Evolutionary conservation across 2,113 vertebrate genomes (phyloP), one percentile per base, ranked within the genome.

Genomic region (Psephotus haematonotus): DNA sequence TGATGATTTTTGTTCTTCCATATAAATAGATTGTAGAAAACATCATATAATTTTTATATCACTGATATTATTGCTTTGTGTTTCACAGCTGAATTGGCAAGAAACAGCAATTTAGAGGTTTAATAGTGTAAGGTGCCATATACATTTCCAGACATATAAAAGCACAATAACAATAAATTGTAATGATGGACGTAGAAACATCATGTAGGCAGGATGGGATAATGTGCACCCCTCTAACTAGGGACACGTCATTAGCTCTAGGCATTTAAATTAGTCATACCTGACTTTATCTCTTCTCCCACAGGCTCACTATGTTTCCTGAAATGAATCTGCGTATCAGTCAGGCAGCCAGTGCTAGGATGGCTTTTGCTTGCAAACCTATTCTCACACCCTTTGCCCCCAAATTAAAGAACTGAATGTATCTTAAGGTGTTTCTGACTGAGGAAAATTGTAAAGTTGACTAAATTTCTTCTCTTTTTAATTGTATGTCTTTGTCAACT

Each of bases 31-130:
- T 78, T 55, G 74, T 31, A 78, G 70, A 70, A 92, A 88, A 49
- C 10, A 44, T 59, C n/a, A 53, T 53, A 74, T 83, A 62, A 53
- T 85, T 88, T 63, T 91, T 88, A 65, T 78, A 52, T 83, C 24
- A 65, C 39, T 74, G 60, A 64, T 79, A 62, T 44, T 76, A 88
- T 83, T 96, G 59, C 57, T 85, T 55, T 92, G 35, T 53, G 55
- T 92, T 90, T 92, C 82, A 93, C 84, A 92, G 77, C 14, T 88
- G 79, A 93, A 44, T 71, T 47, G 55, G 59, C 63, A 93, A 90
- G 82, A 79, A 85, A 57, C n/a, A 84, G 55, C 35, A 79, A 33
- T 70, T 76, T 60, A 55, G 3, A 52, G 25, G 69, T 82, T 90
- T 92, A 55, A 74, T 47, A 88, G 39, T 35, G 13, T 55, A 90